Conservation (phyloP, 92 coral and sea anemone species). For the Pocillopora meandrina region DNA sequence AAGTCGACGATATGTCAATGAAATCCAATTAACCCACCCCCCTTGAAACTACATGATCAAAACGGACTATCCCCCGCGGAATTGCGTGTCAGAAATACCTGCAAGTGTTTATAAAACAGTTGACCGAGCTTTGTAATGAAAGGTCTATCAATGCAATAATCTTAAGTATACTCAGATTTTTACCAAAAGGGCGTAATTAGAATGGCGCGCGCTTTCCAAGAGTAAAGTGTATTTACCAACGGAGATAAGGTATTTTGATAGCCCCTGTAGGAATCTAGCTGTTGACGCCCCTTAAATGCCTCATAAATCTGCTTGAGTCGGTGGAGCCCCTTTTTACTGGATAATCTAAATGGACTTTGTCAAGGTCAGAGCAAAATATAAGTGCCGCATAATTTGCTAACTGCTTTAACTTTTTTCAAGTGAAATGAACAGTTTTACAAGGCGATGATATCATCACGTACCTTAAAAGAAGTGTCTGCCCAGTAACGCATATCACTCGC, state of each 20-base stretch:
- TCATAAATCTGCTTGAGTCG: conserved; percentile 6
- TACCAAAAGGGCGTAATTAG: background rate
- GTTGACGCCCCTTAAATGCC: conserved; percentile 12
- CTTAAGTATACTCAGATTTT: conserved; percentile 19
- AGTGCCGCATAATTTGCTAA: no score
- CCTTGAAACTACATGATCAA: background rate
- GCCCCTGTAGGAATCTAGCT: conserved; percentile 31
- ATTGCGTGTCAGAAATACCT: background rate
- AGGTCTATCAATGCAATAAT: conserved; percentile 20
- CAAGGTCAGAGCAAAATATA: no score
- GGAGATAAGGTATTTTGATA: conserved; percentile 32
- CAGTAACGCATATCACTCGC: conserved; percentile 32
- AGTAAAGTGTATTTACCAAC: conserved; percentile 15
- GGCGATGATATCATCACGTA: conserved; percentile 1
- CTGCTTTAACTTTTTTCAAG: no score
- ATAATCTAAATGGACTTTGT: no score
- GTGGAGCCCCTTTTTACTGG: background rate
- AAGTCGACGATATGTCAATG: background rate
- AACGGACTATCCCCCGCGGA: background rate
- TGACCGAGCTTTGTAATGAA: conserved; percentile 7
- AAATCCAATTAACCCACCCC: background rate
- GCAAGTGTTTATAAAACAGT: conserved; percentile 4
- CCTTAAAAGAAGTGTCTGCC: conserved; percentile 3
- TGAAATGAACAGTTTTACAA: no score
- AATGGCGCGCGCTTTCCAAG: conserved; percentile 14